Base-by-base conservation (phyloP, 2,113 vertebrate species). In the Spea bombifrons region DNA sequence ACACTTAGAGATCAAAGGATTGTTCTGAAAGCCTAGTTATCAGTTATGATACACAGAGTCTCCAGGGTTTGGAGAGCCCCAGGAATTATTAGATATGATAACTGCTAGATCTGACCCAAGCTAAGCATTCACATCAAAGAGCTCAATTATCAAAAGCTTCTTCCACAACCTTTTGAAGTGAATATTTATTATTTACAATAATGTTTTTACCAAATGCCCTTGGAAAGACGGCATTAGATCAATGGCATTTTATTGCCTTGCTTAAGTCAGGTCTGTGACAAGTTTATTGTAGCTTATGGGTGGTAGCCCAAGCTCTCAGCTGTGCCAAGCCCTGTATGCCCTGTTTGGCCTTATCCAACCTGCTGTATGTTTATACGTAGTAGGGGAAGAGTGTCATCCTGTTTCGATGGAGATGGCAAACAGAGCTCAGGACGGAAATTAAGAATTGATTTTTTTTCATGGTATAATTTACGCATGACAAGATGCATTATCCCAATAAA, bases 351-450 rank as follows among this genome's bases (percentile, higher is more conserved):
- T 69, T 48, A 76, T 76, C 66, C 67, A 69, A 63, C 66, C 17
- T 70, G 46, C 16, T 70, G 16, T 63, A 44, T 45, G 13, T 78
- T 67, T 71, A 17, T 64, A 68, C 57, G 13, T 2, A 78, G 59
- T 48, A 71, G 68, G 61, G 30, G 46, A 74, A 45, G 72, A 59
- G 57, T 74, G 72, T 64, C 59, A 78, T 49, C 68, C 66, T 71
- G 53, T 64, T 30, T 45, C 64, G 68, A 71, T 72, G 76, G 30
- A 17, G 8, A 9, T 49, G 30, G 43, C 55, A 65, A 59, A 78
- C 71, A 78, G 52, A 64, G 50, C 57, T 46, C 66, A 53, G 67
- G 67, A 64, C 64, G 68, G 76, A 78, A 77, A 78, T 78, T 78
- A 65, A 68, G 76, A 78, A 71, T 78, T 71, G 67, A 71, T 77